Evolutionary conservation across 2,888 invertebrate species (phyloP).

Genomic region (Latrodectus elegans): DNA sequence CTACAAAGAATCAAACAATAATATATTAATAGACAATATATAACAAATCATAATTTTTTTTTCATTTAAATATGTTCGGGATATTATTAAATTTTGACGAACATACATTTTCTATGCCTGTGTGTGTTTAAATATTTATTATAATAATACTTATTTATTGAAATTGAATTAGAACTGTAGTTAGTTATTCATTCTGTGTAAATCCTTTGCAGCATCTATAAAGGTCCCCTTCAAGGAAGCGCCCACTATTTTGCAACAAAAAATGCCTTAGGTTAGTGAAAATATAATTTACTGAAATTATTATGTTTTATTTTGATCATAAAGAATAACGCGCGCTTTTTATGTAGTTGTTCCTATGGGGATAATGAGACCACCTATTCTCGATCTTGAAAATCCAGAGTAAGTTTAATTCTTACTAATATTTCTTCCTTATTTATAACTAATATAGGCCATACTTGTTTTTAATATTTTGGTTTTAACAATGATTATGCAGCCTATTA

Average conservation of each 20-base stretch:
- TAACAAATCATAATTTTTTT: too few relatives aligned
- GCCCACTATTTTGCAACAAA: slow-evolving; percentile 64
- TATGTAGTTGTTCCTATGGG: slow-evolving; percentile 61
- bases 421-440: neutral
- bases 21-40: too few relatives aligned
- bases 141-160: too few relatives aligned
- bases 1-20: too few relatives aligned
- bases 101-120: too few relatives aligned
- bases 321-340: neutral
- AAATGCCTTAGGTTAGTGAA: slow-evolving; percentile 56
- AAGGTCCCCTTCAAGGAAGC: slow-evolving; percentile 61
- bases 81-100: too few relatives aligned
- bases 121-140: too few relatives aligned
- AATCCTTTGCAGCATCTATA: slow-evolving; percentile 21
- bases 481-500: too few relatives aligned
- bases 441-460: too few relatives aligned
- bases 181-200: neutral
- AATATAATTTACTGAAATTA: neutral
- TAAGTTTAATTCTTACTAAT: slow-evolving; percentile 16
- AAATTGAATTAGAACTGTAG: neutral
- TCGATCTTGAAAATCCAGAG: slow-evolving; percentile 57
- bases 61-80: too few relatives aligned
- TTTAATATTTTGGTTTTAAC: too few relatives aligned
- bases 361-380: slow-evolving; percentile 46
- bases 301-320: neutral